Percentiles rank a stretch among this genome's conserved stretches.
Evolutionary conservation across 1,140 invertebrate genomes (phyloP).

Genomic region (Pristionchus pacificus): DNA sequence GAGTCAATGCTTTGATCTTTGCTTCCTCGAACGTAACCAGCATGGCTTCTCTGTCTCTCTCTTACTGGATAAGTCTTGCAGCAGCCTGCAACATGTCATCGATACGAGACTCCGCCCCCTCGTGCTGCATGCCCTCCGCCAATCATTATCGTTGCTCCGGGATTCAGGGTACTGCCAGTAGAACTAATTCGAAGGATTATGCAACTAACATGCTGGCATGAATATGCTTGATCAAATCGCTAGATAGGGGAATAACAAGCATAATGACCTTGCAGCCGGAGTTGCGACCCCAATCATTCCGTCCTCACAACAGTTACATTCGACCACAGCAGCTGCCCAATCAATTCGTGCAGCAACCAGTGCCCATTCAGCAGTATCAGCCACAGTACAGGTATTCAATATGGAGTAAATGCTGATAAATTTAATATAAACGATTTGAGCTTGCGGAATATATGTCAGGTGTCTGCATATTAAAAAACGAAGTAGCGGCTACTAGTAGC

Average conservation of each 20-base stretch:
- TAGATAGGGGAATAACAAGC: background rate
- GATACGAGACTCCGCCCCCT: background rate
- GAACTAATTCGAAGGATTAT: background rate
- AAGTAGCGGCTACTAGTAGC: too few species aligned
- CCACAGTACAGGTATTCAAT: background rate
- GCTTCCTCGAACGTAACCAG: background rate
- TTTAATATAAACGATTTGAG: background rate
- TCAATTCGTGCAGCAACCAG: too few species aligned
- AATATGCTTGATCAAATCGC: background rate
- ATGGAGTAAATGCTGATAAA: background rate
- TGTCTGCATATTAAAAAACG: too few species aligned
- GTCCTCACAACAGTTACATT: background rate
- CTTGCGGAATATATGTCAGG: background rate
- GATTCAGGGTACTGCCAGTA: background rate
- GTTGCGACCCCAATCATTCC: background rate
- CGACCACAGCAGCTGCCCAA: background rate
- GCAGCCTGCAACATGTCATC: background rate
- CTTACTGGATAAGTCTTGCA: too few species aligned
- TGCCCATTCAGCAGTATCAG: background rate
- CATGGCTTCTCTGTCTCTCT: background rate
- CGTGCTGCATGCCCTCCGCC: background rate
- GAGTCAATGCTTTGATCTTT: background rate
- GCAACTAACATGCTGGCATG: background rate
- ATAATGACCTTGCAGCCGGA: background rate
- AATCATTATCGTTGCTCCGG: background rate